Evolutionary conservation across 2,113 vertebrate species (phyloP), one percentile per base, ranked within the genome.

Genomic region (Sphyrna mokarran): DNA sequence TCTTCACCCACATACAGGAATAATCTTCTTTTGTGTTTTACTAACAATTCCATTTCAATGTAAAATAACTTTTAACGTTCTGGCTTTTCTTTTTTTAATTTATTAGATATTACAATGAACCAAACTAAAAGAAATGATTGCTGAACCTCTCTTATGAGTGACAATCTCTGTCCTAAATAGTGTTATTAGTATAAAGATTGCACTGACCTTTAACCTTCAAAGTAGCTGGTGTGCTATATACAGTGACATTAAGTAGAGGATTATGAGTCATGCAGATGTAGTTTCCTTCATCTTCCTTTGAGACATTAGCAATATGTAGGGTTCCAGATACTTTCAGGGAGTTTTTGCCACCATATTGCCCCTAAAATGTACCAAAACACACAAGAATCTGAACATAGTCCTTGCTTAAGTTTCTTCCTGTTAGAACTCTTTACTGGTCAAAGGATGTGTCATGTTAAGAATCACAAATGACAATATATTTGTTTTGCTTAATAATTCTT

Each of bases 231-330:
- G 96, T 96, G 96, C 98, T 98, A 83, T 83, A 96, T 95, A 96
- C 97, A 94, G 96, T 97, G 96, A 97, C 96, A 95, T 97, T 97
- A 58, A 98, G 96, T 80, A 96, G 96, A 96, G 96, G 61, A 96
- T 97, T 98, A 95, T 96, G 96, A 20, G 97, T 97, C 68, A 98
- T 96, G 95, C 98, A 98, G n/a, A 96, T 69, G 22, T 98, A 98
- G 0, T 91, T 83, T 68, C 98, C 98, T 86, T 97, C 97, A 22
- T 98, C 97, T 69, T 97, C 96, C 95, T 97, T 96, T 22, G 97
- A 97, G 69, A 97, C 95, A 13, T 97, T 97, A 96, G 96, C 91
- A 66, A 98, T 96, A 96, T 97, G 97, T 61, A 98, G 96, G 0
- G 97, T 98, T 78, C 97, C 97, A 68, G 98, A 97, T 0, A 97